Evolutionary conservation across 2,797 vertebrate species (phyloP).

Genomic region (Uromys caudimaculatus): DNA sequence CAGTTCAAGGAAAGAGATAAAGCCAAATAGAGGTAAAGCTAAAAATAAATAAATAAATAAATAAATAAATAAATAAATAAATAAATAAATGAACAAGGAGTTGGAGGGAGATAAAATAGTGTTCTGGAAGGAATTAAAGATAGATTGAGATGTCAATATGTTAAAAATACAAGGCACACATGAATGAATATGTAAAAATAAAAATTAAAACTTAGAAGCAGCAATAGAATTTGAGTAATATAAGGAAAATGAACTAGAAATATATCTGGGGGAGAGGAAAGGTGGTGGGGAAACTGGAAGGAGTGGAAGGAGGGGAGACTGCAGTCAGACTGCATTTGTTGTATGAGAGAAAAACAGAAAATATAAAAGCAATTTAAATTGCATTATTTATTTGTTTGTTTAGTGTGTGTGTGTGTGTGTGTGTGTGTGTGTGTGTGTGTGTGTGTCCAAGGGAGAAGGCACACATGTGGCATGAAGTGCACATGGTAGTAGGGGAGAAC

Average conservation of each 20-base stretch:
- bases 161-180: neutral
- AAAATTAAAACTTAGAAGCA: neutral
- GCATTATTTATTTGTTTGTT: too few relatives aligned
- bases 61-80: neutral
- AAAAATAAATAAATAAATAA: neutral
- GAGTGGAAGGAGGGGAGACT: too few relatives aligned
- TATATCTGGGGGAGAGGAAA: too few relatives aligned
- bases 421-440: neutral
- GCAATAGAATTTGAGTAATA: neutral
- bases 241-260: too few relatives aligned
- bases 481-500: neutral
- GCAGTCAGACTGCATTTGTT: too few relatives aligned
- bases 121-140: neutral
- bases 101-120: neutral
- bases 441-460: neutral
- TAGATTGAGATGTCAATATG: too few relatives aligned
- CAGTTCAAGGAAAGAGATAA: neutral
- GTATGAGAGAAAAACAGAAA: too few relatives aligned
- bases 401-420: too few relatives aligned
- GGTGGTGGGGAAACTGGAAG: too few relatives aligned
- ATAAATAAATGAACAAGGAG: neutral
- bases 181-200: neutral
- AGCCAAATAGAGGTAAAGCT: too few relatives aligned
- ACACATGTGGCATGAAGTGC: neutral
- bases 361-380: too few relatives aligned